Evolutionary conservation across 2,797 vertebrate genomes (phyloP).

Genomic region (Picus viridis): DNA sequence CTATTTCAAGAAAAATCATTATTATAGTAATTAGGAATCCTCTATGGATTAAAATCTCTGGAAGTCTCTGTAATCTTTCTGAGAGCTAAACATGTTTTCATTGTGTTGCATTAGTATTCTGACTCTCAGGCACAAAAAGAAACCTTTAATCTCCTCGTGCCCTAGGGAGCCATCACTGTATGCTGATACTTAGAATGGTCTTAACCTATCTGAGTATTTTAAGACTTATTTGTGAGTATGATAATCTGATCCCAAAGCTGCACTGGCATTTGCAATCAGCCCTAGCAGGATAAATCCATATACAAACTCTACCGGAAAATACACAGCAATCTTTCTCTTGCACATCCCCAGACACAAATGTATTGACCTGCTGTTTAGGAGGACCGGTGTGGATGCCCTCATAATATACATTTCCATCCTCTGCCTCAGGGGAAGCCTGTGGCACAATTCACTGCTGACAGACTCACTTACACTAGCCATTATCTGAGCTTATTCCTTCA

Average conservation of each 20-base stretch:
- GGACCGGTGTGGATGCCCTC: not conserved
- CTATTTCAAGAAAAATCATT: slow-evolving; percentile 46
- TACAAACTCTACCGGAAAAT: not conserved
- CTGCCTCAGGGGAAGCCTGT: not conserved
- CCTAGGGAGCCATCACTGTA: slow-evolving; percentile 1
- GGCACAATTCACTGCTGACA: not conserved
- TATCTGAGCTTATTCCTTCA: not conserved
- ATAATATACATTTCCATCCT: not conserved
- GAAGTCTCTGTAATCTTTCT: slow-evolving; percentile 50
- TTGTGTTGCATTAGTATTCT: slow-evolving; percentile 52
- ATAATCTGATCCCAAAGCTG: slow-evolving; percentile 7
- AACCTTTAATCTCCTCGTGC: slow-evolving; percentile 31
- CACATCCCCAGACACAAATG: not conserved
- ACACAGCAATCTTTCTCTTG: not conserved
- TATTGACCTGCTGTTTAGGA: not conserved
- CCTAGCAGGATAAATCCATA: not conserved
- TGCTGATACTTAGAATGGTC: not conserved
- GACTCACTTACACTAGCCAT: not conserved
- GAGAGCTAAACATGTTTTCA: slow-evolving; percentile 1
- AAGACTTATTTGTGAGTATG: not conserved
- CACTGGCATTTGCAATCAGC: not conserved
- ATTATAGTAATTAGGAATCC: slow-evolving; percentile 50
- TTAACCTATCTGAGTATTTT: slow-evolving; percentile 36
- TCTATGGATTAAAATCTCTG: slow-evolving; percentile 46
- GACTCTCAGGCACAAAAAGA: slow-evolving; percentile 21